Base-by-base conservation (phyloP, 2,888 invertebrate species). In the Phytoseiulus persimilis region DNA sequence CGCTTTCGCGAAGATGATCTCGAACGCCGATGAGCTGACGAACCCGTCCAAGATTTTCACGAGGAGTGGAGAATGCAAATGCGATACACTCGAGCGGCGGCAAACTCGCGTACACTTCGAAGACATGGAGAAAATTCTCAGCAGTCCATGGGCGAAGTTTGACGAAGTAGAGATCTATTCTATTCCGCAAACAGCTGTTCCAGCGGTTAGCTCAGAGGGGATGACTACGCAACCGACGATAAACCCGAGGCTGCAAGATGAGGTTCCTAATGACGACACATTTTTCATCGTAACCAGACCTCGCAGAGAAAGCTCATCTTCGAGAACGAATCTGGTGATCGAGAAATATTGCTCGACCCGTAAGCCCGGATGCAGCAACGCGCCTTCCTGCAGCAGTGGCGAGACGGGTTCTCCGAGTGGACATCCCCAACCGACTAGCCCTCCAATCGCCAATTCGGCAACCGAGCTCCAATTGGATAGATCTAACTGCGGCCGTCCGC, bases 111-210 rank as follows among this genome's bases (percentile, higher is more conserved):
- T 65, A 18, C 5, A 23, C 18, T 9, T 87, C 0, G 87, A 87
- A 9, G 87, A 87, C 1, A 87, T 87, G 87, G 87, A 87, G 23
- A 87, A 33, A 14, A 87, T 31, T n/a, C 87, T 39, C n/a, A 39
- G 39, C 87, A 87, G 87, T 87, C n/a, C n/a, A 32, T 39, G 28
- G n/a, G 87, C 87, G 33, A 33, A 87, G 39, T 87, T 87, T 18
- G 87, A 87, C 6, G 87, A 87, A 23, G 87, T 87, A 11, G 87
- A 87, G 33, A 31, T 87, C 23, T 11, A 65, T 65, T 39, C 39
- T 9, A 9, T 3, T 9, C 39, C n/a, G n/a, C n/a, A n/a, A n/a
- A 39, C 5, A 39, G 39, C 39, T 9, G n/a, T 39, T 9, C 39
- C 39, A 39, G 39, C 9, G 5, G 9, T 39, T 9, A 39, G 5